Conservation (phyloP, 2,888 invertebrate species). For the Bellardia bayeri region DNA sequence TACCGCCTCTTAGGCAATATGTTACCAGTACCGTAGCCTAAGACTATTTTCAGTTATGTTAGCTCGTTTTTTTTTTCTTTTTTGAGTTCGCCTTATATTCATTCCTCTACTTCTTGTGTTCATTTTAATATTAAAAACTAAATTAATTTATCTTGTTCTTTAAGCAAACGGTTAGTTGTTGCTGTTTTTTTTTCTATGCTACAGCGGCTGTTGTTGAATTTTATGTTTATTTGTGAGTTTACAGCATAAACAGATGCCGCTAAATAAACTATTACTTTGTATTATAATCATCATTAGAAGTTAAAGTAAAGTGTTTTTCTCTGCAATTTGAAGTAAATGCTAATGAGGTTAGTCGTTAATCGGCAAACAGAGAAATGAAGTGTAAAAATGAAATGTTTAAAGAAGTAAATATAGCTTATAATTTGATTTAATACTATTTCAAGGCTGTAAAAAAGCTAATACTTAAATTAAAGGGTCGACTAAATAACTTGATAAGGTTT, state of each 20-base stretch:
- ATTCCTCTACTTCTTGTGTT: constrained; percentile 21
- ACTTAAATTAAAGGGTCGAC: too few species aligned
- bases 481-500: too few species aligned
- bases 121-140: constrained; percentile 67
- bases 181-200: neutral
- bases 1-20: constrained; percentile 69
- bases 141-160: constrained; percentile 67
- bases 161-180: constrained; percentile 31
- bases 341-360: constrained; percentile 7
- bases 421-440: too few species aligned
- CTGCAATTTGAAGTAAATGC: neutral
- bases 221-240: constrained; percentile 30
- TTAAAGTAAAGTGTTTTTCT: neutral
- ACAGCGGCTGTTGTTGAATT: constrained; percentile 5
- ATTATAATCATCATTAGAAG: constrained; percentile 23
- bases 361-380: neutral
- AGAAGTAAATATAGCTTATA: too few species aligned
- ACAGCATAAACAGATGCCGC: constrained; percentile 34
- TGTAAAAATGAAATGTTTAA: too few species aligned
- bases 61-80: constrained; percentile 20
- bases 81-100: neutral
- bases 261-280: constrained; percentile 43
- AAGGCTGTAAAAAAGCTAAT: too few species aligned
- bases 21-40: constrained; percentile 62
- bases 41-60: constrained; percentile 65